Percentiles rank a stretch among this genome's conserved stretches.
Evolutionary conservation across 2,888 invertebrate species (phyloP).

Genomic region (Dione vanillae): DNA sequence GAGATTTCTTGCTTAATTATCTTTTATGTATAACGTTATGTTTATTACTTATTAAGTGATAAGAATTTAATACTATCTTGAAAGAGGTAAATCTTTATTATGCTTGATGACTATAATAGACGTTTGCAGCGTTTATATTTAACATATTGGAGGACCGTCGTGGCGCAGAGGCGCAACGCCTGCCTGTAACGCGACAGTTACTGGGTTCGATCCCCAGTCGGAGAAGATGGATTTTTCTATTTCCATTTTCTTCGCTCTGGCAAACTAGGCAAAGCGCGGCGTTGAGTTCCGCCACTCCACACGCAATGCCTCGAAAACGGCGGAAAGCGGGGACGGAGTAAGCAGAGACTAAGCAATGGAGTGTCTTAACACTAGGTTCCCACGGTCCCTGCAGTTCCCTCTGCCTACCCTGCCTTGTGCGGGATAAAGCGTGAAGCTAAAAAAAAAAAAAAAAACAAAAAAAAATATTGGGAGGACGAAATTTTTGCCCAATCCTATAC

Average conservation of each 20-base stretch:
- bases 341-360: too few relatives aligned
- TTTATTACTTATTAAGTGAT: constrained; percentile 4
- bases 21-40: neutral
- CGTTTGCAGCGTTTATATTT: neutral
- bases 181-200: neutral
- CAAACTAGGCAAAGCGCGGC: too few relatives aligned
- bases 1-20: constrained; percentile 6
- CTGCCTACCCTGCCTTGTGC: too few relatives aligned
- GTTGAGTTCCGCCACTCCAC: too few relatives aligned
- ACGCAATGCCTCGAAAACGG: too few relatives aligned
- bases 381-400: too few relatives aligned
- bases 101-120: neutral
- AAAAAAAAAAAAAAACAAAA: neutral
- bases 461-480: too few relatives aligned
- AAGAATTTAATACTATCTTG: neutral
- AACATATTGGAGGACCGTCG: neutral
- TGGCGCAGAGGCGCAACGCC: neutral
- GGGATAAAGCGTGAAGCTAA: neutral
- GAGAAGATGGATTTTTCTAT: too few relatives aligned
- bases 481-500: too few relatives aligned
- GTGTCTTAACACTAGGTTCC: too few relatives aligned
- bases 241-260: too few relatives aligned
- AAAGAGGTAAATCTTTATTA: neutral
- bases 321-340: too few relatives aligned
- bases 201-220: neutral